Evolutionary conservation across 2,113 vertebrate species (phyloP).

Genomic region (Mugil cephalus): DNA sequence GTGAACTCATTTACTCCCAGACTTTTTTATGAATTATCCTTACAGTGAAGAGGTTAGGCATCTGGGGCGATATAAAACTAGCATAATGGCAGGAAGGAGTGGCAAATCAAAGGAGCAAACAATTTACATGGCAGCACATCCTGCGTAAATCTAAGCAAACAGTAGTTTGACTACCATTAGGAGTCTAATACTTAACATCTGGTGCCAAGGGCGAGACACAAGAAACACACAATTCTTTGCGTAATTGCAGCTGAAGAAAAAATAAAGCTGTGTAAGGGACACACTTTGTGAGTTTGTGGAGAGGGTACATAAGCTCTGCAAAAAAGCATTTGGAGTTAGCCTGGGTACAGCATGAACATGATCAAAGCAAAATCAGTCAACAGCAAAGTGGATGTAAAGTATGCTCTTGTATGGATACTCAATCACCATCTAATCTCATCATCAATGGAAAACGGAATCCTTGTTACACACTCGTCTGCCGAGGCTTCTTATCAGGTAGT

Average conservation of each 20-base stretch:
- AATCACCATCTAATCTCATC: conserved; percentile 57
- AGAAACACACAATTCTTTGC: conserved; percentile 54
- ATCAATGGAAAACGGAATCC: conserved; percentile 49
- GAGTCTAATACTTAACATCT: conserved; percentile 68
- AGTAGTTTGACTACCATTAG: conserved; percentile 67
- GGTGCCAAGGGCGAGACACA: conserved; percentile 49
- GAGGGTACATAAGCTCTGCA: conserved; percentile 17
- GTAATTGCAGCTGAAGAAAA: not conserved
- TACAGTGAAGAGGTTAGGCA: conserved; percentile 51
- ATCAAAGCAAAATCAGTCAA: conserved; percentile 34
- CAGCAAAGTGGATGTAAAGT: conserved; percentile 41
- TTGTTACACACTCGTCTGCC: conserved; percentile 84
- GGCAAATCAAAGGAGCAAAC: conserved; percentile 70
- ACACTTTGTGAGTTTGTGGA: conserved; percentile 4
- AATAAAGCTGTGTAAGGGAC: conserved; percentile 14
- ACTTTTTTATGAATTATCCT: conserved; percentile 53
- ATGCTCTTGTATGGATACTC: conserved; percentile 32
- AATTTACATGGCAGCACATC: conserved; percentile 68
- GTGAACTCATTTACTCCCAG: conserved; percentile 66
- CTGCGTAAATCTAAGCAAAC: conserved; percentile 74
- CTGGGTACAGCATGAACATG: conserved; percentile 14
- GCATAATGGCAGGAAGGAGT: conserved; percentile 50
- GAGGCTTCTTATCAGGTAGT: conserved; percentile 76
- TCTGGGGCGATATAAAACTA: conserved; percentile 71
- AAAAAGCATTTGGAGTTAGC: conserved; percentile 14